Conservation (phyloP, 1,140 invertebrate species). For the Drosophila bocqueti region DNA sequence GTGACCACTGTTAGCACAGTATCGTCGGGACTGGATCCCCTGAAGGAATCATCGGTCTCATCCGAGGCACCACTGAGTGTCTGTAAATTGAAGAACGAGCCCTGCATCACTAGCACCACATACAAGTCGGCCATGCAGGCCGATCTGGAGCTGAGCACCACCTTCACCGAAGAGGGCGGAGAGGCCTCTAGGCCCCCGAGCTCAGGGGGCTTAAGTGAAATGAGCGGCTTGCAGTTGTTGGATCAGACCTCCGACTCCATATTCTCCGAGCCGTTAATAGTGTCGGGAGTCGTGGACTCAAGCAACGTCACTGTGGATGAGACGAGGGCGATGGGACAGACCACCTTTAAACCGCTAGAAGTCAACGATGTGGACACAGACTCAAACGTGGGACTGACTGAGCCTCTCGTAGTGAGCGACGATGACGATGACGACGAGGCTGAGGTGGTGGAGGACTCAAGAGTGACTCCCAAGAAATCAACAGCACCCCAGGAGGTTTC, state of each 20-base stretch:
- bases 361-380: constrained; percentile 41
- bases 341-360: background rate
- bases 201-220: constrained; percentile 40
- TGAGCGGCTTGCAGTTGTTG: constrained; percentile 75
- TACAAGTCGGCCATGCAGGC: constrained; percentile 38
- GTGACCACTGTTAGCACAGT: constrained; percentile 33
- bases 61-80: constrained; percentile 52
- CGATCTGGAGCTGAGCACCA: constrained; percentile 9
- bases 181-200: background rate
- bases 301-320: constrained; percentile 58
- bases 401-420: constrained; percentile 63
- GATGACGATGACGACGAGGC: constrained; percentile 51
- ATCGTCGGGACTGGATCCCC: constrained; percentile 40
- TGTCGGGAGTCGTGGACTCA: constrained; percentile 51
- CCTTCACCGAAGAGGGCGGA: background rate
- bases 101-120: constrained; percentile 57
- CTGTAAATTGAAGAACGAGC: constrained; percentile 35
- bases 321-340: constrained; percentile 23
- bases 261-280: constrained; percentile 57
- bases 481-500: background rate
- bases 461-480: constrained; percentile 2
- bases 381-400: constrained; percentile 48
- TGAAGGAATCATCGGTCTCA: constrained; percentile 30
- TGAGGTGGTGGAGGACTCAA: background rate
- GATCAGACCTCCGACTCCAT: constrained; percentile 72